A percentile compares a stretch with the other conserved stretches of the same genome.
phyloP scores from a whole-genome alignment of 2,888 invertebrate genomes.

The Nomada goodeniana region DNA sequence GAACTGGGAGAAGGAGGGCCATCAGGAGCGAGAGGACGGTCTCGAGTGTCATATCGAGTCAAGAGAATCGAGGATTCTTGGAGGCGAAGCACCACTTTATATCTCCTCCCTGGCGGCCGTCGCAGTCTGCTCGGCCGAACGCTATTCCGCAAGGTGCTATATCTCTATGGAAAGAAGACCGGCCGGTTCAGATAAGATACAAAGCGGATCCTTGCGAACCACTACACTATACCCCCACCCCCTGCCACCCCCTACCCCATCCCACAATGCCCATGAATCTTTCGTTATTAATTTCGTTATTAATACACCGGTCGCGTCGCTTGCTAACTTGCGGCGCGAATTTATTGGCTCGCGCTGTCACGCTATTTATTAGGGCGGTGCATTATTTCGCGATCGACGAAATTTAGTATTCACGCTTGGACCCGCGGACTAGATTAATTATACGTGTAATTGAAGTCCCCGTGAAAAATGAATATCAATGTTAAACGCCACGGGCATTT shows the following conservation, averaged over 20 bases:
- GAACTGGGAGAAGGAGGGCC: slow-evolving; percentile 64
- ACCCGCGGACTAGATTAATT: slow-evolving; percentile 41
- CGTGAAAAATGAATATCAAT: slow-evolving; percentile 56
- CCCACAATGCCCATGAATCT: neutral
- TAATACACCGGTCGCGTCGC: slow-evolving; percentile 22
- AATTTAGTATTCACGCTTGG: slow-evolving; percentile 39
- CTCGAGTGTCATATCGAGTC: slow-evolving; percentile 75
- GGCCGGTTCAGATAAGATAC: slow-evolving; percentile 52
- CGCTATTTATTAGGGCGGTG: slow-evolving; percentile 31
- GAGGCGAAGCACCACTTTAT: slow-evolving; percentile 75
- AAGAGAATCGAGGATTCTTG: slow-evolving; percentile 75
- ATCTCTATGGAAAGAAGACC: slow-evolving; percentile 68
- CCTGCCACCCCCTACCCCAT: no score
- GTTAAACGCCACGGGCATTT: slow-evolving; percentile 53
- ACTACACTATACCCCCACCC: neutral
- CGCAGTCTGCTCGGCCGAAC: slow-evolving; percentile 63
- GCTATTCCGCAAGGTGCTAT: slow-evolving; percentile 68
- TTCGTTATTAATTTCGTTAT: slow-evolving; percentile 55
- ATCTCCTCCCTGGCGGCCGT: slow-evolving; percentile 64
- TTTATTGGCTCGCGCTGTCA: slow-evolving; percentile 18
- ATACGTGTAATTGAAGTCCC: slow-evolving; percentile 47
- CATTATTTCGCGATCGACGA: slow-evolving; percentile 41
- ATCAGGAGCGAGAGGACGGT: slow-evolving; percentile 69
- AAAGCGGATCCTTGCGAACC: slow-evolving; percentile 54
- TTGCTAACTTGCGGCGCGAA: slow-evolving; percentile 4